Conservation (phyloP, 2,888 invertebrate species). For the Andrena praecox region DNA sequence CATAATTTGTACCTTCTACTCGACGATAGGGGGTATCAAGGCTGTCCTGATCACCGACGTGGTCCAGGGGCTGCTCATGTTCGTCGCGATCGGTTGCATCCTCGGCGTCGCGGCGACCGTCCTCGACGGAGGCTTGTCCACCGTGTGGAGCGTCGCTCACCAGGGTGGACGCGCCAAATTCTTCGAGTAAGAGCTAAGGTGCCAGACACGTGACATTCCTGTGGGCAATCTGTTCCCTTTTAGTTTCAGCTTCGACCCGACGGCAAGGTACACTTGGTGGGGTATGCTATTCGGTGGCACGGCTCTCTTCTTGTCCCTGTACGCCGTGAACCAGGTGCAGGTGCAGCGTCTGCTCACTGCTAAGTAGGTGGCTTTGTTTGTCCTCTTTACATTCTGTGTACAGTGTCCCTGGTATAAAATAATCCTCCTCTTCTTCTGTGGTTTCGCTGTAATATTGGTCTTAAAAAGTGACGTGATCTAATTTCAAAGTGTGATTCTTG, state of each 20-base stretch:
- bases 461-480: too few relatives aligned
- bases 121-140: constrained; percentile 88
- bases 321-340: constrained; percentile 95
- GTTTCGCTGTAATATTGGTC: too few relatives aligned
- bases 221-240: background rate
- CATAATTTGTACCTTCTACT: constrained; percentile 93
- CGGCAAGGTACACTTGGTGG: constrained; percentile 93
- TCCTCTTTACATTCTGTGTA: too few relatives aligned
- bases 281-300: constrained; percentile 91
- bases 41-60: constrained; percentile 95
- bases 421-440: too few relatives aligned
- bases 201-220: too few relatives aligned
- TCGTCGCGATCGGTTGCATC: constrained; percentile 91
- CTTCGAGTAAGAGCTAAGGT: constrained; percentile 86
- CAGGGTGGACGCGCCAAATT: constrained; percentile 90
- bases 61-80: constrained; percentile 94
- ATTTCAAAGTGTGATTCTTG: too few relatives aligned
- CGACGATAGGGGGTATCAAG: constrained; percentile 95
- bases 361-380: constrained; percentile 84
- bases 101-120: constrained; percentile 90
- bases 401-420: too few relatives aligned
- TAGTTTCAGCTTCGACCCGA: constrained; percentile 92
- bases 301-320: constrained; percentile 91
- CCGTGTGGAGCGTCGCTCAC: constrained; percentile 90
- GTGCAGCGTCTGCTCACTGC: constrained; percentile 91